Base-by-base conservation (phyloP, 2,888 invertebrate genomes). In the Griposia aprilina region DNA sequence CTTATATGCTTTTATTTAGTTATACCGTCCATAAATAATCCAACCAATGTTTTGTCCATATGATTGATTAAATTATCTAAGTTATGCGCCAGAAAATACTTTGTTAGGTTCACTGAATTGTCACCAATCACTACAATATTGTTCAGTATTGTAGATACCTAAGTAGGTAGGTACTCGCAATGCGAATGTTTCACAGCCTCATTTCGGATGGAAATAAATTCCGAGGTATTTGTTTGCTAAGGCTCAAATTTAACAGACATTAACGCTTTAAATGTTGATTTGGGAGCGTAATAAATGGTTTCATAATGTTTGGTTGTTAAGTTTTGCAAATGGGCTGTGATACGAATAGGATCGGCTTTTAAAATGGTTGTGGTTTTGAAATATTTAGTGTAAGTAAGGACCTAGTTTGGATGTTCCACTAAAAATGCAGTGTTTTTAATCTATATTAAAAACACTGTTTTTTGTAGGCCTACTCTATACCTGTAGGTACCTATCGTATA, bases 231-330 rank as follows among this genome's bases (percentile, higher is more conserved):
- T 88, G 82, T 88, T 87, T 81, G 65, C 75, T 76, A 66, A 36
- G 50, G 48, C 48, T 78, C 71, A 78, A 84, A 67, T 76, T 77
- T 72, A 82, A 81, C 78, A 48, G 73, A 78, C 76, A 70, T 81
- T 80, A 76, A 80, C 70, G 80, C 55, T 79, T 62, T 62, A 70
- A 50, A 79, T 77, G 74, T 87, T 88, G 85, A 84, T 87, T 87
- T 87, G 82, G 84, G 75, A 77, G n/a, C 80, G 79, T 81, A 74
- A 77, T 76, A 85, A 88, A 87, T 87, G 75, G 79, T 78, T 82
- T 71, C 73, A 74, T 74, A 73, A 77, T 86, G 67, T 85, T 75
- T 69, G 63, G 65, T 41, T 79, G 78, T 74, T 77, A 78, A 77
- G 62, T 76, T 85, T 80, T 69, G 75, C 59, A 77, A 69, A 78